Percentiles rank a stretch among this genome's conserved stretches.
These are phyloP conservation scores for Lycia hirtaria DNA, from an alignment of 2,888 invertebrate species.

Conservation along the genomic window DNA sequence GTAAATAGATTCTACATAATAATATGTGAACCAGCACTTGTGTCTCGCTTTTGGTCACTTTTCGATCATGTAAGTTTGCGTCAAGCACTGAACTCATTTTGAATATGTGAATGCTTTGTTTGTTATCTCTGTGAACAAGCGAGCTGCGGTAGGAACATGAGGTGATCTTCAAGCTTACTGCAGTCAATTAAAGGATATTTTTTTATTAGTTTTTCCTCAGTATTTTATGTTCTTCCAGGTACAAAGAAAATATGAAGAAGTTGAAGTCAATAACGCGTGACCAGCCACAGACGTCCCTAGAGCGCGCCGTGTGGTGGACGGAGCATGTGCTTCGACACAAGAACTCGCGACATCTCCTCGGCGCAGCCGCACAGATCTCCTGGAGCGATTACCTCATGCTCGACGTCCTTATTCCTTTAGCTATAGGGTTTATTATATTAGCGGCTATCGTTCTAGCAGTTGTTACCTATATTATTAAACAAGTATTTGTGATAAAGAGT, in stretches of 20 bases:
- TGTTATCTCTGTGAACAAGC: too few species aligned
- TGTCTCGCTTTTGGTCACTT: too few species aligned
- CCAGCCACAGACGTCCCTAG: conserved; percentile 43
- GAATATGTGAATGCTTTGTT: too few species aligned
- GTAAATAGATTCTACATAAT: too few species aligned
- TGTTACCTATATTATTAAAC: background rate
- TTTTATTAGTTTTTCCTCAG: background rate
- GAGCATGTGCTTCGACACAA: conserved; percentile 51
- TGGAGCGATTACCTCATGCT: conserved; percentile 40
- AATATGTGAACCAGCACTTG: too few species aligned
- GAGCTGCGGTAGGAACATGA: too few species aligned
- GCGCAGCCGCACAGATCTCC: conserved; percentile 45
- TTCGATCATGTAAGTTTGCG: too few species aligned
- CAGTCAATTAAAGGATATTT: background rate
- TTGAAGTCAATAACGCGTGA: conserved; percentile 44
- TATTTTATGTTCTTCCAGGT: conserved; percentile 18
- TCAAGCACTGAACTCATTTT: too few species aligned
- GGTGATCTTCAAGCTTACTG: background rate
- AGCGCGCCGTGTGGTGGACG: conserved; percentile 53
- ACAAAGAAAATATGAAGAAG: conserved; percentile 35
- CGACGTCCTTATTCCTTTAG: conserved; percentile 25
- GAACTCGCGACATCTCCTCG: conserved; percentile 46
- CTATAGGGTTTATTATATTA: background rate
- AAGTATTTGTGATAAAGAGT: background rate
- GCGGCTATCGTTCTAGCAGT: background rate